Base-by-base conservation (phyloP, 2,797 vertebrate species). In the Babyrousa celebensis region DNA sequence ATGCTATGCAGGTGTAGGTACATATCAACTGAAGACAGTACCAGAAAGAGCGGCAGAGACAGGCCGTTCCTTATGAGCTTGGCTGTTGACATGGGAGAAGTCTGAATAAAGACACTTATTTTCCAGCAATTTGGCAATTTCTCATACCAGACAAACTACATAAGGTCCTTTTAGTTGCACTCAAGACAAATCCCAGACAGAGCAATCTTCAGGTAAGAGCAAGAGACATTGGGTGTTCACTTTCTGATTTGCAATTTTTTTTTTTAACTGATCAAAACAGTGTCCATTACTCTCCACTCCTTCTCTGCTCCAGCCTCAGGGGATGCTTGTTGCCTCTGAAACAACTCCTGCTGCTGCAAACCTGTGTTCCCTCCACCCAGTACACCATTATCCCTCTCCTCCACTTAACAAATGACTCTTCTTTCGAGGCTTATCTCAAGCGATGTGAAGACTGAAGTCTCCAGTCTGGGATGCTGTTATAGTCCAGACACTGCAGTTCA, bases 121-220 rank as follows among this genome's bases (percentile, higher is more conserved):
- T 62, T 32, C 75, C n/a, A 70, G 40, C 36, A 88, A 25, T 20
- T 18, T 72, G 60, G 27, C 20, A 48, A 10, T 84, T 48, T 48
- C 17, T 92, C 62, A n/a, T 7, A 75, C 65, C 20, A 77, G 18
- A 62, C 12, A 75, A 90, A 60, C 70, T 36, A 52, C 5, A 8
- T 20, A 36, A 60, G 52, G 25, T 1, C 18, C 29, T 90, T 93
- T 86, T 29, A 65, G 36, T 72, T 12, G 29, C 62, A 82, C 5
- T 85, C 68, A 85, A 85, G 54, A 43, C 12, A 94, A 84, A 82
- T 68, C n/a, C 15, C 60, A 85, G 18, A 70, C 25, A 82, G 27
- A 2, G 17, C 15, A 17, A 36, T 79, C 43, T 56, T 82, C 67
- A 83, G 71, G 40, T 18, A 62, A 91, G 3, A 78, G 7, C n/a